Evolutionary conservation across 1,140 invertebrate species (phyloP), one percentile per base, ranked within the genome.

Genomic region (Drosophila lini): DNA sequence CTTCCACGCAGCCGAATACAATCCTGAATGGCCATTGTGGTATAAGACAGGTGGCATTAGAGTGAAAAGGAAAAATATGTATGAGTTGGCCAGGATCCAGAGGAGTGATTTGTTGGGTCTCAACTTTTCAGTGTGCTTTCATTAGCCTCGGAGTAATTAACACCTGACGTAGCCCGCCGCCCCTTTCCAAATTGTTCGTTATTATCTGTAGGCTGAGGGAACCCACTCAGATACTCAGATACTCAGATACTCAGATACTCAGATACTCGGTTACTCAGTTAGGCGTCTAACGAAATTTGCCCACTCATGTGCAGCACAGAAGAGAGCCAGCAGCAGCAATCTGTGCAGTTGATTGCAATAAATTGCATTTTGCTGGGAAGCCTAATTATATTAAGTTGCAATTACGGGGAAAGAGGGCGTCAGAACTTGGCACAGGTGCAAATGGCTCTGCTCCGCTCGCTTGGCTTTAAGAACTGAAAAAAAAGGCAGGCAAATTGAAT

Each of bases 301-400:
- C 42, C 41, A 57, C 48, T 68, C 40, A 68, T 75, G 44, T 58
- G 59, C 36, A 44, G n/a, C 38, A 34, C 19, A 25, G 52, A 55
- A 9, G 32, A 32, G 52, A 10, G 52, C n/a, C 11, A 44, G 32
- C 47, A 36, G 45, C 41, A 61, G 78, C 61, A 69, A 74, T 69
- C 40, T 74, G 48, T 57, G 69, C 82, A 75, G 53, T 64, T 75
- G 75, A 81, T 81, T 78, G 70, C 79, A 79, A 76, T 67, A 88
- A 82, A 86, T 86, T 88, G 75, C 70, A 77, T 82, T 83, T 76
- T 79, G 50, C 62, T 63, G 36, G 45, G 47, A 74, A 86, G 82
- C 71, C 55, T 77, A 88, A 86, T 86, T 86, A 86, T 69, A 88
- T 88, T 68, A 88, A 67, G 75, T 76, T 88, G 83, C 82, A 86